These are phyloP conservation scores for Herpailurus yagouaroundi DNA, from an alignment of 2,113 vertebrate genomes.

Conservation along the genomic window DNA sequence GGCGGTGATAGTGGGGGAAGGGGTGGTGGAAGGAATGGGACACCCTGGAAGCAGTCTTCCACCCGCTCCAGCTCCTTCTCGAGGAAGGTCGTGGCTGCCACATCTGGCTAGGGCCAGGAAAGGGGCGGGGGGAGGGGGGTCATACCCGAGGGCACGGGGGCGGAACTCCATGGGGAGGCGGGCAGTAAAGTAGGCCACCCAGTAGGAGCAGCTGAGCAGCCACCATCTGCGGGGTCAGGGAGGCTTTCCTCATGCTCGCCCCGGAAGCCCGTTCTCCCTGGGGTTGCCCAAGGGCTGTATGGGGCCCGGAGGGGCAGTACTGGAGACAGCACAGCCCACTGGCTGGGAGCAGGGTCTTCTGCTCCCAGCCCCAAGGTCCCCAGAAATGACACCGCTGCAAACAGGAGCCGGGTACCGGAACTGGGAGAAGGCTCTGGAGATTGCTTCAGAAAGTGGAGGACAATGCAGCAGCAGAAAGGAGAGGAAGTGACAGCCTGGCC, in stretches of 20 bases:
- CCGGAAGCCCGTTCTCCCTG: neutral
- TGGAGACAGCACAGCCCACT: neutral
- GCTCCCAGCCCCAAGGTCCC: neutral
- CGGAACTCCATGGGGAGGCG: too few species aligned
- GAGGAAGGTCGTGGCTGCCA: conserved; percentile 91
- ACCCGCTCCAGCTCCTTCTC: conserved; percentile 91
- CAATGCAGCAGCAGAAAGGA: too few species aligned
- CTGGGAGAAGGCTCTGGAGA: neutral
- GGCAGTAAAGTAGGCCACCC: neutral
- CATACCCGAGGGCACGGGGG: fast-evolving
- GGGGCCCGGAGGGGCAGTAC: neutral
- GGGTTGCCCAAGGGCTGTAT: neutral
- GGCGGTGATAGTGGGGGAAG: conserved; percentile 78
- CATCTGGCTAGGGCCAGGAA: conserved; percentile 87
- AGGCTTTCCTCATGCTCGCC: neutral
- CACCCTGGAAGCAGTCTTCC: conserved; percentile 91
- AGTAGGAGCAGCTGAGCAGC: conserved; percentile 67
- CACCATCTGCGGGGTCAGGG: conserved; percentile 85
- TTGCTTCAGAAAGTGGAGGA: neutral
- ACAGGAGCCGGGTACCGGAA: neutral
- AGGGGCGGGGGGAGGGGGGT: conserved; percentile 66
- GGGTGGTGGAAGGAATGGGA: conserved; percentile 80
- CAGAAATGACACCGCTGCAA: neutral
- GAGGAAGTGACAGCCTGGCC: neutral
- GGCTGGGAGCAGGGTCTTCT: neutral